phyloP scores from a whole-genome alignment of 1,140 invertebrate genomes.

The Lucilia cuprina region DNA sequence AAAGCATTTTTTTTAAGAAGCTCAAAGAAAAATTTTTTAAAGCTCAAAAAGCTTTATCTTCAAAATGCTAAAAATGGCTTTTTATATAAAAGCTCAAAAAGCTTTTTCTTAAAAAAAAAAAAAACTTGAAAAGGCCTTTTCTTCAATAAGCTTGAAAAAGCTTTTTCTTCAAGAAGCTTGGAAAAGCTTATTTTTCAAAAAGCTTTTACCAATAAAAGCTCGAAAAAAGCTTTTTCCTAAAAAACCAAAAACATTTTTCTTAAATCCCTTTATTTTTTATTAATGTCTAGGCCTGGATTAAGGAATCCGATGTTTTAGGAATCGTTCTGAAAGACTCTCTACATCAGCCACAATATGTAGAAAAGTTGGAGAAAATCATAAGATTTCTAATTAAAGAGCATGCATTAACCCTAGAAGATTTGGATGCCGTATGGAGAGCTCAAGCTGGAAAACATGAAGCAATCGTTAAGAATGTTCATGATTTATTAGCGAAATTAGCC shows the following conservation, averaged over 20 bases:
- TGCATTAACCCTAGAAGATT: constrained; percentile 86
- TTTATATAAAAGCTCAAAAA: no score
- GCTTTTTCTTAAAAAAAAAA: no score
- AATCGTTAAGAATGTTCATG: constrained; percentile 97
- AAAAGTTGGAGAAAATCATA: constrained; percentile 96
- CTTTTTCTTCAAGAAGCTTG: not conserved
- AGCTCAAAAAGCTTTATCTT: no score
- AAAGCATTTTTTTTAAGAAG: no score
- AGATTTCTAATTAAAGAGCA: constrained; percentile 96
- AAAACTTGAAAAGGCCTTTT: not conserved
- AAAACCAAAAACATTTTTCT: no score
- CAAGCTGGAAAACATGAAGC: constrained; percentile 95
- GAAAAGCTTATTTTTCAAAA: no score
- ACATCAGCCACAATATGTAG: constrained; percentile 97
- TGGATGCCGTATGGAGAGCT: constrained; percentile 95
- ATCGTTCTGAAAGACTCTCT: constrained; percentile 95
- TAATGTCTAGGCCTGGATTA: constrained; percentile 91
- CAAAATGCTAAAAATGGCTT: no score
- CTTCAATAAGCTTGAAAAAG: no score
- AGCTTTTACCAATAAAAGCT: no score
- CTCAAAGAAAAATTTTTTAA: no score
- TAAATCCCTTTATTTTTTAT: constrained; percentile 17
- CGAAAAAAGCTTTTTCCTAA: not conserved
- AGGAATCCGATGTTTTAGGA: constrained; percentile 93
- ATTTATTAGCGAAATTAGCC: constrained; percentile 93